These are phyloP conservation scores for Chironex yamaguchii DNA, from an alignment of 30 jellyfish, hydroid and myxozoan genomes.

Conservation along the genomic window DNA sequence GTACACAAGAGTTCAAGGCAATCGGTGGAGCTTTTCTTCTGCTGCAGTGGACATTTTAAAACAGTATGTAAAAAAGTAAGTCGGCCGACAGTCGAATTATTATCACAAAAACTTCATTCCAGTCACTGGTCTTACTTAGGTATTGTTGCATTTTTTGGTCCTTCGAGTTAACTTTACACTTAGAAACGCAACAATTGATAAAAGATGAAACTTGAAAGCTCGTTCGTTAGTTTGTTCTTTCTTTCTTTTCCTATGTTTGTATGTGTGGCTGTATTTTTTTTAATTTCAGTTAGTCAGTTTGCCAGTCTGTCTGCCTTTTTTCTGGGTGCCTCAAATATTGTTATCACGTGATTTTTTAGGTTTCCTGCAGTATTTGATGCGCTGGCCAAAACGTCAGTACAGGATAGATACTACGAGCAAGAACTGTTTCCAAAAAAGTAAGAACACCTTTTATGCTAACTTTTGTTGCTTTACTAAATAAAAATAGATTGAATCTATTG, in stretches of 20 bases:
- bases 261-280: not conserved
- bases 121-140: no score
- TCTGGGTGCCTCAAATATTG: no score
- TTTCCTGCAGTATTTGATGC: constrained; percentile 79
- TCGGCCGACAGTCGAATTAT: no score
- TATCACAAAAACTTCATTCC: no score
- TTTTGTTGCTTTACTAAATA: no score
- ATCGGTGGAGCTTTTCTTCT: constrained; percentile 86
- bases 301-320: not conserved
- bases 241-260: not conserved
- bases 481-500: no score
- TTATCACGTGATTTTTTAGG: no score
- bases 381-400: constrained; percentile 50
- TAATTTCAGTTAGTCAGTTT: not conserved
- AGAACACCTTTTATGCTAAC: constrained; percentile 15
- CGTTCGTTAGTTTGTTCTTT: no score
- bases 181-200: no score
- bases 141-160: no score
- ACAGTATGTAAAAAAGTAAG: constrained; percentile 72
- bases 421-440: constrained; percentile 72
- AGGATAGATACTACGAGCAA: constrained; percentile 55
- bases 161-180: no score
- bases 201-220: no score
- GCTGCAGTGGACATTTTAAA: constrained; percentile 72
- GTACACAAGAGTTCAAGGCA: constrained; percentile 83